These are phyloP conservation scores for Campoplex capitator DNA, from an alignment of 2,888 invertebrate genomes.

Conservation along the genomic window DNA sequence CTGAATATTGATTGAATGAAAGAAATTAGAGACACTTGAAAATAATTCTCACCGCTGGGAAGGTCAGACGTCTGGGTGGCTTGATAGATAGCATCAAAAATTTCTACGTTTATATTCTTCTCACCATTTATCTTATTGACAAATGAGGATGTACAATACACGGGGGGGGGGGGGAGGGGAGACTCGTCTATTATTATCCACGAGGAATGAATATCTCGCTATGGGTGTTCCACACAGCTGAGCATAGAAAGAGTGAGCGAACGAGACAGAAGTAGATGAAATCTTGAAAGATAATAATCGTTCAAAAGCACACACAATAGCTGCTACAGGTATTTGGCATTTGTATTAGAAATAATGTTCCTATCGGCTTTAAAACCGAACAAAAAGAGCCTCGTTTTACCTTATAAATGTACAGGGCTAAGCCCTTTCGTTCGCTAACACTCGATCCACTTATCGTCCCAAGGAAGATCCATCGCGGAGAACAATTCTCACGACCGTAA, in stretches of 20 bases:
- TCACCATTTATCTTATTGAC: slow-evolving; percentile 51
- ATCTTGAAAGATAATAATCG: slow-evolving; percentile 57
- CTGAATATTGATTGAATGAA: background rate
- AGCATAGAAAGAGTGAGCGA: slow-evolving; percentile 1
- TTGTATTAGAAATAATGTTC: slow-evolving; percentile 44
- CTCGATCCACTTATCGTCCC: background rate
- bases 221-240: slow-evolving; percentile 40
- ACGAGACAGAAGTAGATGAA: slow-evolving; percentile 23
- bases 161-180: background rate
- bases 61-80: slow-evolving; percentile 27
- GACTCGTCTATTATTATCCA: slow-evolving; percentile 29
- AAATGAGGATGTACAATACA: slow-evolving; percentile 55
- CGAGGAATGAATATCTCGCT: slow-evolving; percentile 14
- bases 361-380: background rate
- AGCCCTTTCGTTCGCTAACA: slow-evolving; percentile 22
- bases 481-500: slow-evolving; percentile 57
- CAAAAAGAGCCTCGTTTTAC: background rate
- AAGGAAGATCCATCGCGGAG: slow-evolving; percentile 34
- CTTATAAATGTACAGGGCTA: background rate
- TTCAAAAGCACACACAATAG: slow-evolving; percentile 57
- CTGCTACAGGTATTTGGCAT: slow-evolving; percentile 61
- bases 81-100: slow-evolving; percentile 24
- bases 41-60: background rate
- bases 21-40: background rate
- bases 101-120: slow-evolving; percentile 17